phyloP scores from a whole-genome alignment of 2,888 invertebrate species.

The Rutpela maculata region DNA sequence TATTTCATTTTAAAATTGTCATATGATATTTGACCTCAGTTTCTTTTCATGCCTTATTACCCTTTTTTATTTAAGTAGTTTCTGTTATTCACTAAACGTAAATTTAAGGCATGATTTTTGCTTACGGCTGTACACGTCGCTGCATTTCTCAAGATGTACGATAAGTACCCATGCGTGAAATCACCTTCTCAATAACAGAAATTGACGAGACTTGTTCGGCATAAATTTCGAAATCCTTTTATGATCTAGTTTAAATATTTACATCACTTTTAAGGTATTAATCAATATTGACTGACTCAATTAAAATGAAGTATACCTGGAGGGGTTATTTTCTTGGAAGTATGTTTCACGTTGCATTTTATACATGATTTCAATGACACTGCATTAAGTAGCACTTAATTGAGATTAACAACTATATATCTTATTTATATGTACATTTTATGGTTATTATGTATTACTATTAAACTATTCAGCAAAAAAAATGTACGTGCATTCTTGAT shows the following conservation, averaged over 20 bases:
- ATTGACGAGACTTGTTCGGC: conserved; percentile 36
- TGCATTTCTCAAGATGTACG: conserved; percentile 24
- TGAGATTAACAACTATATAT: conserved; percentile 8
- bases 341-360: conserved; percentile 10
- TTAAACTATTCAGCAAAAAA: too few species aligned
- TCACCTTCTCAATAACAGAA: conserved; percentile 34
- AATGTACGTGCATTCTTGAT: too few species aligned
- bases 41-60: too few species aligned
- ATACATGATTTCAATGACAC: not conserved
- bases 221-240: conserved; percentile 33
- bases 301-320: conserved; percentile 22
- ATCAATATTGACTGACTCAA: conserved; percentile 10
- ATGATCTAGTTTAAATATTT: conserved; percentile 14
- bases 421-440: not conserved
- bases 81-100: not conserved
- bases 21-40: too few species aligned
- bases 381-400: conserved; percentile 8
- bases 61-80: too few species aligned
- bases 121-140: not conserved
- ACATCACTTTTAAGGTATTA: conserved; percentile 26
- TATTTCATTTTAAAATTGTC: too few species aligned
- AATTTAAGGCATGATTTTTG: not conserved
- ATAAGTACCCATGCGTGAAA: conserved; percentile 32
- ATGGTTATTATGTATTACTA: not conserved
- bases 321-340: not conserved